Conservation (phyloP, 92 coral and sea anemone genomes). For the Bergia sp. region DNA sequence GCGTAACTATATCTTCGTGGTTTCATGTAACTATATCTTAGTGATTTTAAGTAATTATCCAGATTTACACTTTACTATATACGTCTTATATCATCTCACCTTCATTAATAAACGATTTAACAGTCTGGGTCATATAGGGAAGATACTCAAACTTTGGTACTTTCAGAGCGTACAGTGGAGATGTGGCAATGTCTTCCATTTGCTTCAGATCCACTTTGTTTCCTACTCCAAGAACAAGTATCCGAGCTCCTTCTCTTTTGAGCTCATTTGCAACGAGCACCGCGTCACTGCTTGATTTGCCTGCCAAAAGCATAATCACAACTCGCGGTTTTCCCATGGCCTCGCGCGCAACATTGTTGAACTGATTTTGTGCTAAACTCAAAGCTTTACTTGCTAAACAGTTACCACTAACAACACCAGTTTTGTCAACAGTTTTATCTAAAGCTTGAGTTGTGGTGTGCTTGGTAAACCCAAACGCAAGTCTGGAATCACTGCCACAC, state of each 20-base stretch:
- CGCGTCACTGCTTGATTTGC: slow-evolving; percentile 58
- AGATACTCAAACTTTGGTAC: slow-evolving; percentile 56
- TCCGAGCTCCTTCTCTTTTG: slow-evolving; percentile 37
- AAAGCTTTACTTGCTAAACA: slow-evolving; percentile 49
- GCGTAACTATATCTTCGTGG: too few relatives aligned
- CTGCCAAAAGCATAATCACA: slow-evolving; percentile 57
- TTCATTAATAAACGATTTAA: slow-evolving; percentile 50
- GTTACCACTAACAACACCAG: slow-evolving; percentile 7
- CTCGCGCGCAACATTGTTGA: slow-evolving; percentile 17
- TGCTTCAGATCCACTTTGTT: slow-evolving; percentile 52
- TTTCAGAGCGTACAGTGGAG: slow-evolving; percentile 55
- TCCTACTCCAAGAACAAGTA: slow-evolving; percentile 65
- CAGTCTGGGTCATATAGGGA: slow-evolving; percentile 56
- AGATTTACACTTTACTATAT: too few relatives aligned
- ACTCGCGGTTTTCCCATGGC: slow-evolving; percentile 36
- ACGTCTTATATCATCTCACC: slow-evolving; percentile 20
- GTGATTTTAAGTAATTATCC: too few relatives aligned
- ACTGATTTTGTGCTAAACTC: slow-evolving; percentile 27
- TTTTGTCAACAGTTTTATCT: slow-evolving; percentile 31
- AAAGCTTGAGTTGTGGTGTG: slow-evolving; percentile 19
- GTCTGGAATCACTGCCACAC: slow-evolving; percentile 49
- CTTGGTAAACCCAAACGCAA: slow-evolving; percentile 31
- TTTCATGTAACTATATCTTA: background rate
- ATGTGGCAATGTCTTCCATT: slow-evolving; percentile 60
- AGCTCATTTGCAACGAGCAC: slow-evolving; percentile 45